Evolutionary conservation across 2,113 vertebrate species (phyloP).

Genomic region (Halcyon senegalensis): DNA sequence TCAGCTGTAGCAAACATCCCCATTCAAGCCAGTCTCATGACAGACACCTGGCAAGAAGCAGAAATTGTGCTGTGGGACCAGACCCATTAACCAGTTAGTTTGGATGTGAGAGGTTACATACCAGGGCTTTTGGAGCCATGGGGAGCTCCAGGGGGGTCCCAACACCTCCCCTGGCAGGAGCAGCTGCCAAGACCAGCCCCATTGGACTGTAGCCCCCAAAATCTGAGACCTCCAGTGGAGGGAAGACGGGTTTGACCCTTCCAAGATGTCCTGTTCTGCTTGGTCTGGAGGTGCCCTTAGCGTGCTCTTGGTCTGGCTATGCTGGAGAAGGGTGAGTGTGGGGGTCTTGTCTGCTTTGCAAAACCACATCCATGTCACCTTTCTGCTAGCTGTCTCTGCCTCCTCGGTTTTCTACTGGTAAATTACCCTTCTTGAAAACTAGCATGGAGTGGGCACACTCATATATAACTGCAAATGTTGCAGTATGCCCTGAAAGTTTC

Average conservation of each 20-base stretch:
- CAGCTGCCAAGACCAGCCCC: background rate
- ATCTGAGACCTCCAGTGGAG: background rate
- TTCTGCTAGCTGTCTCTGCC: background rate
- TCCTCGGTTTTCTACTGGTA: background rate
- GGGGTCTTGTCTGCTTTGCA: background rate
- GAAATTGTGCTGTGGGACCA: background rate
- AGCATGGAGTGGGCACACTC: background rate
- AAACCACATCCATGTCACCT: accelerated
- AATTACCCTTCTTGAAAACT: background rate
- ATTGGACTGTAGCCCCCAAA: background rate
- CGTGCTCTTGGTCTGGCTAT: accelerated
- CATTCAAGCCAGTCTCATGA: background rate
- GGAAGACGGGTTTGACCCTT: background rate
- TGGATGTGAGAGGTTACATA: background rate
- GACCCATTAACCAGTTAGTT: background rate
- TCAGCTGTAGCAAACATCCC: background rate
- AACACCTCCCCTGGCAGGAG: accelerated
- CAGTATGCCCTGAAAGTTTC: background rate
- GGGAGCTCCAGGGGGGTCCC: accelerated
- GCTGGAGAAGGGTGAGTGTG: background rate
- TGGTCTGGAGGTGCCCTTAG: background rate
- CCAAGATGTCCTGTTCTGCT: background rate
- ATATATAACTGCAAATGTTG: background rate
- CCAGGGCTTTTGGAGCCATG: accelerated
- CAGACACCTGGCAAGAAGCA: background rate